Evolutionary conservation across 2,888 invertebrate genomes (phyloP), one percentile per base, ranked within the genome.

Genomic region (Deilephila elpenor): DNA sequence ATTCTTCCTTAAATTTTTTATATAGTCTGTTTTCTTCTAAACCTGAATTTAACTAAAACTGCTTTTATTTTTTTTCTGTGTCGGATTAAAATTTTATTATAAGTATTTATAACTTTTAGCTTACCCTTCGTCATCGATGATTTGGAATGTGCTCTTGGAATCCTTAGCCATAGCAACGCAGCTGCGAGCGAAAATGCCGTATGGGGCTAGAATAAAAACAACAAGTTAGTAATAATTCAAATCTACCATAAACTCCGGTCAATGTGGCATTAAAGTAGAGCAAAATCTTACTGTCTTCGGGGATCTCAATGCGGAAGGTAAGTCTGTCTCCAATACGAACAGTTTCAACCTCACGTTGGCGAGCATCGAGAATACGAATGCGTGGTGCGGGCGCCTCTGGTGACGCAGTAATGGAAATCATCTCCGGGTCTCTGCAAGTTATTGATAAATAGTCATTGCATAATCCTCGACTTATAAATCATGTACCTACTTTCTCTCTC

Each of bases 91-190:
- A 20, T 8, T 53, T 19, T 44, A 6, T 7, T 44, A 61, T 25
- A 53, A 19, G 25, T 72, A 74, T 64, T 53, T 8, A 20, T 59
- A 19, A 60, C 14, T 62, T 59, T 25, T 61, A 34, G 83, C 95
- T 88, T 84, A 97, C 97, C 98, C 98, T 91, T 98, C 98, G 88
- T 98, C 98, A 86, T 98, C 98, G 86, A 98, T 98, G 86, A 99
- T 98, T 89, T 98, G 98, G 96, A 98, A 98, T 51, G 98, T 98
- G 88, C 98, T 98, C 93, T 98, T 98, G 5, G 98, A 98, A 91
- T 99, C 98, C 93, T 98, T 99, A 74, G 98, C 98, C 98, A 99
- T 98, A 76, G 98, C 98, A 75, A 98, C 98, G 93, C 98, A 99
- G 88, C 98, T 98, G 88, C 98, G 96, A 62, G 98, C 98, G 89